Evolutionary conservation across 2,888 invertebrate genomes (phyloP), one percentile per base, ranked within the genome.

Genomic region (Uropetala carovei): DNA sequence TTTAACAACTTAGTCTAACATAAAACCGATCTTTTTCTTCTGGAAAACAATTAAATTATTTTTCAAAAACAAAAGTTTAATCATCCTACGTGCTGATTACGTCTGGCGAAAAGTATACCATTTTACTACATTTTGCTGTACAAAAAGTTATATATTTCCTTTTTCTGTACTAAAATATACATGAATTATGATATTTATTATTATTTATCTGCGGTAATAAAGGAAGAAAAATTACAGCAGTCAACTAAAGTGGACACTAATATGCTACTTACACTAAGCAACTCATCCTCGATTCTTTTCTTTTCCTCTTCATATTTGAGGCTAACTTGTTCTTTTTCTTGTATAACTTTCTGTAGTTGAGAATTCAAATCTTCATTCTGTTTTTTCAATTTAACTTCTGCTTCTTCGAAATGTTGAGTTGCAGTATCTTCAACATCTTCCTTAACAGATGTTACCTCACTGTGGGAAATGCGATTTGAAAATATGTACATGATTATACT

Each of bases 391-490:
- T 96, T 60, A 16, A 2, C 43, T n/a, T 96, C 86, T 95, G 95
- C 59, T 95, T 95, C 94, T 96, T 96, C 58, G 95, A 95, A 57
- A 94, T 94, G 82, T 96, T 94, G 81, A 96, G 95, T 81, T 96
- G 94, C 89, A 96, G 95, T 92, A 96, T 94, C 93, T 95, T 95
- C 27, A 0, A 11, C 85, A 94, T 94, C 84, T 94, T 95, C 95
- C 10, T n/a, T 93, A 59, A 94, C 93, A 0, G 94, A 94, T 93
- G 94, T 94, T 0, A 94, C 93, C 84, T 94, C 94, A 82, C 94
- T 89, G 18, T 64, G 30, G 16, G 27, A 9, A 18, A 86, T 13
- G 10, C 8, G 22, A 86, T 86, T 18, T 13, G 57, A 22, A 13
- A 59, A 4, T 30, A 16, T 0, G 0, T 14, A 27, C 22, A 16